phyloP scores from a whole-genome alignment of 1,140 invertebrate species.

The Psix sp. region DNA sequence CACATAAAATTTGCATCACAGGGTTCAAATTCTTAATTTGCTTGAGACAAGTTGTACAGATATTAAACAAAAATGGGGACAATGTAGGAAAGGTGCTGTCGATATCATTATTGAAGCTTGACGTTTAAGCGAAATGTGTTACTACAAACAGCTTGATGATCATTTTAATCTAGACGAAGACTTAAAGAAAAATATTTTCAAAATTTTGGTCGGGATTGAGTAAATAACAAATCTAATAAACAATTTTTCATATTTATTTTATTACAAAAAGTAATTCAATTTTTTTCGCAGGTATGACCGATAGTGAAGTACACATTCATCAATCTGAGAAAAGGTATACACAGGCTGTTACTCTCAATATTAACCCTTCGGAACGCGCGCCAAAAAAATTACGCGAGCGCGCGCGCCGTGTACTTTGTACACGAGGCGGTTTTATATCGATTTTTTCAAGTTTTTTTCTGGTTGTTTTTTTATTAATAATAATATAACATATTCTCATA shows the following conservation, averaged over 20 bases:
- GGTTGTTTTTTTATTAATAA: too few species aligned
- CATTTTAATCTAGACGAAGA: background rate
- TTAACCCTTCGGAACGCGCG: too few species aligned
- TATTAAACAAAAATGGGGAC: conserved; percentile 5
- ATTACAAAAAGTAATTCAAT: too few species aligned
- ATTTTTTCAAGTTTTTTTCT: too few species aligned
- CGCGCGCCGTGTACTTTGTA: too few species aligned
- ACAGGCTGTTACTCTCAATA: background rate
- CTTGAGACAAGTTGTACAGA: background rate
- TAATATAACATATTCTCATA: too few species aligned
- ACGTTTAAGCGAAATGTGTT: background rate
- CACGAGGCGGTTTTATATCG: too few species aligned
- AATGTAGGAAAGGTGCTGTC: conserved; percentile 1
- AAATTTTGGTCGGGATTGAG: background rate
- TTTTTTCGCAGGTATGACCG: conserved; percentile 4
- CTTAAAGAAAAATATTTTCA: background rate
- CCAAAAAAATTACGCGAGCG: too few species aligned
- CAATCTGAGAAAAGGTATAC: background rate
- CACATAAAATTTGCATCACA: conserved; percentile 1
- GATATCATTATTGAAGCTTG: background rate
- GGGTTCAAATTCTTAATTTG: conserved; percentile 1
- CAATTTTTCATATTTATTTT: too few species aligned
- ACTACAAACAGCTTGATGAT: background rate
- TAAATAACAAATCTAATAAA: background rate
- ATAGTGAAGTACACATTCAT: conserved; percentile 2